A percentile compares a stretch with the other conserved stretches of the same genome.
Conservation (phyloP, 2,888 invertebrate genomes). For the Ornithoptera priamus region DNA sequence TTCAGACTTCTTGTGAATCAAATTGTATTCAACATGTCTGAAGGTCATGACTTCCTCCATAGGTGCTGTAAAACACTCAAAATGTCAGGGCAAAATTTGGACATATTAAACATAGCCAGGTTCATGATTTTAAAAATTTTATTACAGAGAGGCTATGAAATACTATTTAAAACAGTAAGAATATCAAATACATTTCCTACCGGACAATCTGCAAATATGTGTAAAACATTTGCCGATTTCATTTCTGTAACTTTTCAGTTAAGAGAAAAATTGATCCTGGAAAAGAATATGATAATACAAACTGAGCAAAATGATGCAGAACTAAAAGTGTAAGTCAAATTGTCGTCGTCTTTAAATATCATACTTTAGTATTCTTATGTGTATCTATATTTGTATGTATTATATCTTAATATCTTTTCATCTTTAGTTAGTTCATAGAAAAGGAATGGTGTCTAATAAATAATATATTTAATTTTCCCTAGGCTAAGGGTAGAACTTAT, state of each 20-base stretch:
- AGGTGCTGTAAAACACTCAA: too few relatives aligned
- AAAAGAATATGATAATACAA: conserved; percentile 74
- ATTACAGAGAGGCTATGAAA: conserved; percentile 82
- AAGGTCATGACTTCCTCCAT: too few relatives aligned
- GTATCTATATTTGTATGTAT: too few relatives aligned
- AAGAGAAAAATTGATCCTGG: conserved; percentile 80
- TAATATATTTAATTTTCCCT: too few relatives aligned
- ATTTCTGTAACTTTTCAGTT: conserved; percentile 82
- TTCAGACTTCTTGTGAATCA: too few relatives aligned
- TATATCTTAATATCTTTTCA: background rate
- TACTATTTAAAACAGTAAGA: conserved; percentile 84
- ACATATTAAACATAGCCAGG: too few relatives aligned
- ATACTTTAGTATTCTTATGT: background rate
- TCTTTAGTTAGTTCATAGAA: background rate
- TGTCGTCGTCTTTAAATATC: background rate
- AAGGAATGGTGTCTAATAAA: too few relatives aligned
- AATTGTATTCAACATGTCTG: too few relatives aligned
- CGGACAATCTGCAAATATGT: conserved; percentile 85
- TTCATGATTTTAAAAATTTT: conserved; percentile 6
- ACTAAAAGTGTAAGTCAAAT: conserved; percentile 53
- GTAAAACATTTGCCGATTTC: conserved; percentile 88
- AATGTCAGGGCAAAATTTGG: too few relatives aligned
- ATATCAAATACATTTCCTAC: conserved; percentile 86
- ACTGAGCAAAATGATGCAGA: conserved; percentile 73
- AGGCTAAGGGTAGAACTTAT: too few relatives aligned